phyloP scores from a whole-genome alignment of 2,888 invertebrate species.

The Athalia circularis region DNA sequence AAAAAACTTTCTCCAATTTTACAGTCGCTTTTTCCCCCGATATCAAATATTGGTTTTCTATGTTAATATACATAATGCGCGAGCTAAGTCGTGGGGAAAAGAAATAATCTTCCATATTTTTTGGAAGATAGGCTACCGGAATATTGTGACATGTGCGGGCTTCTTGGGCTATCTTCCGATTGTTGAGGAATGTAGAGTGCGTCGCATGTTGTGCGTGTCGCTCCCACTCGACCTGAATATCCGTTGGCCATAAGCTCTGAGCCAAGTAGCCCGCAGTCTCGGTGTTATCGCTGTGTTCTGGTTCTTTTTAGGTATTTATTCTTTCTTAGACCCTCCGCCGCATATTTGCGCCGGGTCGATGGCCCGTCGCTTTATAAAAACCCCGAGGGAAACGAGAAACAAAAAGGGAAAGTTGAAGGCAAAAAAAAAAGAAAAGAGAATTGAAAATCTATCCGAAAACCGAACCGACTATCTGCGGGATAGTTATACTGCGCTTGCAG shows the following conservation, averaged over 20 bases:
- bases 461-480: not conserved
- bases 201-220: constrained; percentile 21
- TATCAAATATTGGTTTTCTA: constrained; percentile 39
- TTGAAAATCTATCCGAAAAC: not conserved
- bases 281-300: constrained; percentile 38
- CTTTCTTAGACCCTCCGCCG: constrained; percentile 8
- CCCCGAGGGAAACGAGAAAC: not conserved
- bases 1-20: not conserved
- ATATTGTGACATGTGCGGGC: constrained; percentile 39
- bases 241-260: not conserved
- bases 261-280: constrained; percentile 22
- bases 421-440: not conserved
- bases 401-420: not conserved
- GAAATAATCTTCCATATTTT: constrained; percentile 46
- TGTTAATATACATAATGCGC: not conserved
- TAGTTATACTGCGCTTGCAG: not conserved
- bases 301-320: constrained; percentile 43
- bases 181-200: constrained; percentile 49
- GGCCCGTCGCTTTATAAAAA: constrained; percentile 7
- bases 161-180: constrained; percentile 43
- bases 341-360: constrained; percentile 44
- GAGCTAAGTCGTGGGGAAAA: not conserved
- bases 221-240: constrained; percentile 19
- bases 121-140: constrained; percentile 36
- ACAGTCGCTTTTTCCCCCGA: not conserved